Evolutionary conservation across 2,797 vertebrate genomes (phyloP).

Genomic region (Cyclopterus lumpus): DNA sequence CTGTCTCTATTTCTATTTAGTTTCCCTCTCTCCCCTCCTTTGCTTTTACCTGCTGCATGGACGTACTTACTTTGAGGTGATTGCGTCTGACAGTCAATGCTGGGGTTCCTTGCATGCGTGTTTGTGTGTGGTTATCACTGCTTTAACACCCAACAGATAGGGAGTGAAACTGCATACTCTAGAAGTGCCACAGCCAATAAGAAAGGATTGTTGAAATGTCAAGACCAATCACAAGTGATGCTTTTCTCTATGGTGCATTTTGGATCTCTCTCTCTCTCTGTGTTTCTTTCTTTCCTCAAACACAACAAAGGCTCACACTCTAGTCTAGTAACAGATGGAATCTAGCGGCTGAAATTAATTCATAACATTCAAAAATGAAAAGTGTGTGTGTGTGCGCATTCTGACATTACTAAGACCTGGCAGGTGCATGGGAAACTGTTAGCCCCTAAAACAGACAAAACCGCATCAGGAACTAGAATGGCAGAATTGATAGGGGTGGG

Average conservation of each 20-base stretch:
- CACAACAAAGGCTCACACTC: conserved; percentile 33
- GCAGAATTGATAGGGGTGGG: conserved; percentile 51
- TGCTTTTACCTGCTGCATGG: conserved; percentile 45
- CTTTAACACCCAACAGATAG: conserved; percentile 61
- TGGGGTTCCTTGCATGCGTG: conserved; percentile 60
- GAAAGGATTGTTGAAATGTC: conserved; percentile 65
- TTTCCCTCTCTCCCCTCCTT: conserved; percentile 27
- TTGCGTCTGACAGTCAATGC: conserved; percentile 63
- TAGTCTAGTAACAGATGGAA: conserved; percentile 33
- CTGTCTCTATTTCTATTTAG: conserved; percentile 8
- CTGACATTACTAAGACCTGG: conserved; percentile 57
- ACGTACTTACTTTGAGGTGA: conserved; percentile 60
- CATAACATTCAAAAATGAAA: too few relatives aligned
- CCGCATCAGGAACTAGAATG: conserved; percentile 74
- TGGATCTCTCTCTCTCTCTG: conserved; percentile 15
- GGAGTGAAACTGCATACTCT: conserved; percentile 62
- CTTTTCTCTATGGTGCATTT: conserved; percentile 35
- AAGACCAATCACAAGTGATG: conserved; percentile 66
- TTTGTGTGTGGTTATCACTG: conserved; percentile 51
- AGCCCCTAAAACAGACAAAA: conserved; percentile 78
- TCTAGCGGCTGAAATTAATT: conserved; percentile 23
- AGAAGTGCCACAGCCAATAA: conserved; percentile 71
- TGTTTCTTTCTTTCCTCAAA: conserved; percentile 6
- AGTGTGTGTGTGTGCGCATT: background rate
- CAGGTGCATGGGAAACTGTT: conserved; percentile 83